These are phyloP conservation scores for Synergus japonicus DNA, from an alignment of 2,888 invertebrate genomes.

Conservation along the genomic window DNA sequence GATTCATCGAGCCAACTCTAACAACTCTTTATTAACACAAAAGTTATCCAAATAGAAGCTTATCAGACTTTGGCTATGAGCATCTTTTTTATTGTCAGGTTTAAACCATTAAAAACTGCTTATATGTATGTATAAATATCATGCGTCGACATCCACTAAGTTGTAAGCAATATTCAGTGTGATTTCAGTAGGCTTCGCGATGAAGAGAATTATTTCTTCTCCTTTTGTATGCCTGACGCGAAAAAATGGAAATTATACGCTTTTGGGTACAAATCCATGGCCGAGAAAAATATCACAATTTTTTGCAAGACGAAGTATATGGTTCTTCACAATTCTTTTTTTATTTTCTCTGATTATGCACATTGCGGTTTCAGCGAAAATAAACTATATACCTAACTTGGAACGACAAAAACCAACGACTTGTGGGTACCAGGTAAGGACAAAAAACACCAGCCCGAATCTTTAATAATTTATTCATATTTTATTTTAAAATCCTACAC, in stretches of 20 bases:
- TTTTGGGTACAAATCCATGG: neutral
- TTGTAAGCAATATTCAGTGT: neutral
- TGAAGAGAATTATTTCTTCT: neutral
- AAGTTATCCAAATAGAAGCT: neutral
- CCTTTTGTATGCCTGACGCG: too few relatives aligned
- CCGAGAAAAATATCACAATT: neutral
- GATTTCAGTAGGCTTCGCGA: neutral
- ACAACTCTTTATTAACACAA: neutral
- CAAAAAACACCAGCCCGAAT: neutral
- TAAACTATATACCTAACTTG: neutral
- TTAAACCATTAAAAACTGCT: neutral
- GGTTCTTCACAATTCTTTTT: neutral
- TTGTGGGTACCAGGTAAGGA: conserved; percentile 14
- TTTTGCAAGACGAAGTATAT: too few relatives aligned
- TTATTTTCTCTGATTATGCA: neutral
- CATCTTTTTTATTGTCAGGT: neutral
- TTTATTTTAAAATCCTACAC: neutral
- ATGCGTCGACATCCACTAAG: too few relatives aligned
- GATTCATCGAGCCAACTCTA: too few relatives aligned
- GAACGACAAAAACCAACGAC: neutral
- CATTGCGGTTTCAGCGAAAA: neutral
- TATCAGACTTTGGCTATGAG: neutral
- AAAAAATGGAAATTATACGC: neutral
- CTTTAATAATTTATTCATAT: too few relatives aligned
- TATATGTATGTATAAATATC: neutral